Evolutionary conservation across 2,888 invertebrate species (phyloP), one percentile per base, ranked within the genome.

Genomic region (Melipona beecheii): DNA sequence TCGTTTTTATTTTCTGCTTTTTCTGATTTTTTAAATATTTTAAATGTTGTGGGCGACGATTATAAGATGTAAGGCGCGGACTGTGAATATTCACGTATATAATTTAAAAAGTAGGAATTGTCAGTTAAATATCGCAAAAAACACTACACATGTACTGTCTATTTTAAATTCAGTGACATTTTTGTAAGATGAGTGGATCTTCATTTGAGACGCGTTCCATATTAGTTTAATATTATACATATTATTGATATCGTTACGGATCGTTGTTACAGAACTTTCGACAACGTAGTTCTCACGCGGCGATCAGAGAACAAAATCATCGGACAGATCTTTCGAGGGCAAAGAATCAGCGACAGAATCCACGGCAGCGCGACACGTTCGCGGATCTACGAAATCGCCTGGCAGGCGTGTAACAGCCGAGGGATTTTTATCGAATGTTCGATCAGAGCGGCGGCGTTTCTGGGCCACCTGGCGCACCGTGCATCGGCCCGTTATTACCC

Each of bases 401-500:
- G 75, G 58, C 76, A 13, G 11, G 11, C 52, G 27, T 15, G 66
- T 68, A 64, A 54, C 78, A 71, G 79, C 73, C 76, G 60, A 72
- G 66, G 80, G 88, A 88, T 87, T 83, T 77, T 80, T 85, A 89
- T 89, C 89, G 69, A 60, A 76, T 86, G 84, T 84, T 89, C 84
- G 78, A 88, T 89, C 87, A 79, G 78, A 78, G 82, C 83, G 84
- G 82, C 83, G 65, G 54, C 69, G 77, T 84, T 86, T 79, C 79
- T 83, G 75, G 87, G 83, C 90, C 90, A 90, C 90, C 90, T 90
- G 90, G 89, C 85, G 78, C 73, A 80, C 68, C 85, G 80, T 82
- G 76, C 52, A 54, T 58, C 60, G 82, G 72, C 76, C 89, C 84
- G 88, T 91, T 91, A 90, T 92, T 92, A 91, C 90, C 84, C 91